Evolutionary conservation across 2,888 invertebrate species (phyloP).

Genomic region (Drosophila fulvimacula): DNA sequence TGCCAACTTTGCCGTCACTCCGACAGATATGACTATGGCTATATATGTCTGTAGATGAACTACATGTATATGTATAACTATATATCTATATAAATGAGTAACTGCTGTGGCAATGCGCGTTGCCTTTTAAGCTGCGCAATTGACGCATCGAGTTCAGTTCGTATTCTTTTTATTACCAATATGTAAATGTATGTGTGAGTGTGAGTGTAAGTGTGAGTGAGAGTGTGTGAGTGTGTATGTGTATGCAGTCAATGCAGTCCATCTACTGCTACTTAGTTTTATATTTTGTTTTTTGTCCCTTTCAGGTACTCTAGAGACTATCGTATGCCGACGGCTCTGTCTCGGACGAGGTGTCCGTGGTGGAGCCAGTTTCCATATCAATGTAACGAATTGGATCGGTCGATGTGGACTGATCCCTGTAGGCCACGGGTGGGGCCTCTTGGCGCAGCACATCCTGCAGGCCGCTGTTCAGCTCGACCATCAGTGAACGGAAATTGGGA

Average conservation of each 20-base stretch:
- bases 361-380: neutral
- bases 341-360: slow-evolving; percentile 3
- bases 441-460: neutral
- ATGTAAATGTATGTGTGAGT: accelerated
- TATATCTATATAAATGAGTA: slow-evolving; percentile 35
- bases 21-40: neutral
- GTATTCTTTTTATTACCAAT: neutral
- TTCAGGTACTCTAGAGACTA: neutral
- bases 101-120: slow-evolving; percentile 19
- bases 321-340: neutral
- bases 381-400: neutral
- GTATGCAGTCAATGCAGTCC: neutral
- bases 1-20: slow-evolving; percentile 42
- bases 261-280: neutral
- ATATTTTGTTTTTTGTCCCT: neutral
- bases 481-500: slow-evolving; percentile 3
- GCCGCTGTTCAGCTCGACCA: neutral
- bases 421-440: neutral
- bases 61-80: neutral
- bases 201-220: neutral
- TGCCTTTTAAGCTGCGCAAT: slow-evolving; percentile 34
- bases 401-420: neutral
- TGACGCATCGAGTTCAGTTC: slow-evolving; percentile 33
- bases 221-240: neutral
- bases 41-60: neutral